phyloP scores from a whole-genome alignment of 2,888 invertebrate genomes.

The Sepioteuthis lessoniana region DNA sequence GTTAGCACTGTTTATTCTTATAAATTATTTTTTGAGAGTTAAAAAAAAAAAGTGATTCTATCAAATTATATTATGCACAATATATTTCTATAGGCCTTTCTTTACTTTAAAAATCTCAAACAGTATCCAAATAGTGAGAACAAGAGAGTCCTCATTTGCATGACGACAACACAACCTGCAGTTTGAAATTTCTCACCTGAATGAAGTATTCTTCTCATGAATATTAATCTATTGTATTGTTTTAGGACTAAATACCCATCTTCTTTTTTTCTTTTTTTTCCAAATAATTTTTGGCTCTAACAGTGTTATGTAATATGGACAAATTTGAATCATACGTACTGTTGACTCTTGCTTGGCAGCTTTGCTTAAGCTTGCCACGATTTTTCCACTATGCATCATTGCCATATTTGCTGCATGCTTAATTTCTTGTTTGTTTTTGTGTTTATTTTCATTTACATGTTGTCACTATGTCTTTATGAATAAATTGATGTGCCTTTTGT shows the following conservation, averaged over 20 bases:
- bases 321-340: background rate
- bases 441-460: conserved; percentile 45
- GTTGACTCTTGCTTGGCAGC: conserved; percentile 14
- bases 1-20: background rate
- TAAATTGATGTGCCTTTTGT: conserved; percentile 47
- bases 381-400: background rate
- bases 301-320: conserved; percentile 13
- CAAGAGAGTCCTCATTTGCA: background rate
- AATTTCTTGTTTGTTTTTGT: conserved; percentile 36
- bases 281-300: background rate
- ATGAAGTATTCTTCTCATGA: conserved; percentile 38
- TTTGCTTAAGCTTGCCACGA: conserved; percentile 1
- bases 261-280: background rate
- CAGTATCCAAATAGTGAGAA: background rate
- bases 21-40: background rate
- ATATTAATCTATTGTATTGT: conserved; percentile 38
- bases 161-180: background rate
- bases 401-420: conserved; percentile 21
- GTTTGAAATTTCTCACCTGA: conserved; percentile 40
- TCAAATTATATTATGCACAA: background rate
- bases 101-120: background rate
- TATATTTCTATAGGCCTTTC: conserved; percentile 6
- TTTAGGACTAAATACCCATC: conserved; percentile 4
- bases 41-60: background rate
- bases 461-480: conserved; percentile 40